Evolutionary conservation across 2,113 vertebrate species (phyloP).

Genomic region (Aramus guarauna): DNA sequence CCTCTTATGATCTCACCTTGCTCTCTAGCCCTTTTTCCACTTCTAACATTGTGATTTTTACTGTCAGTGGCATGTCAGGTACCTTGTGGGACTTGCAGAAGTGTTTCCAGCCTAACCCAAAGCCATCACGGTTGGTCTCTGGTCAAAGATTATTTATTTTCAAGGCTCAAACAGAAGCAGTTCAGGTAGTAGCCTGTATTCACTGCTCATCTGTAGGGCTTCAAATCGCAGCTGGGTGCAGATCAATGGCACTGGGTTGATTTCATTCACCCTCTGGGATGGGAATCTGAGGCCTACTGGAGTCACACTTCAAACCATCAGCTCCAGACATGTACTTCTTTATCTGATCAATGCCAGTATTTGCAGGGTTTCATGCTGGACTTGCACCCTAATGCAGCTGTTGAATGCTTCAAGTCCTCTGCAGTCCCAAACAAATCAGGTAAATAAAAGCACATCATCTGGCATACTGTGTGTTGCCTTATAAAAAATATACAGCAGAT

Average conservation of each 20-base stretch:
- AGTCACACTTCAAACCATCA: slow-evolving; percentile 14
- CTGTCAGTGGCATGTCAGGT: neutral
- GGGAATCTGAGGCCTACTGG: neutral
- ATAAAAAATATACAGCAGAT: neutral
- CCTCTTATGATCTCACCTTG: neutral
- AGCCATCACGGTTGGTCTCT: neutral
- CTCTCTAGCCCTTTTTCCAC: neutral
- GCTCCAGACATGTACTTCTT: neutral
- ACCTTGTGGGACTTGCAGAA: neutral
- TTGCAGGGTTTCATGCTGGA: neutral
- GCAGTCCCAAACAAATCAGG: neutral
- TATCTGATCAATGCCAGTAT: neutral
- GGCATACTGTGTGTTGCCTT: neutral
- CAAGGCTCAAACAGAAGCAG: neutral
- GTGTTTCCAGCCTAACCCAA: neutral
- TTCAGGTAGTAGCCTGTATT: neutral
- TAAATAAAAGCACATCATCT: neutral
- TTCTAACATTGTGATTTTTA: neutral
- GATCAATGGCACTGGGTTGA: neutral
- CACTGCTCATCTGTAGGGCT: neutral
- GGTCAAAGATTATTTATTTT: neutral
- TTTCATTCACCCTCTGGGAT: neutral
- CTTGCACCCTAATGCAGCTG: neutral
- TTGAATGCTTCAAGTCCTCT: neutral
- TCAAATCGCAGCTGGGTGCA: neutral